Evolutionary conservation across 2,888 invertebrate genomes (phyloP).

Genomic region (Xanthostigma xanthostigma): DNA sequence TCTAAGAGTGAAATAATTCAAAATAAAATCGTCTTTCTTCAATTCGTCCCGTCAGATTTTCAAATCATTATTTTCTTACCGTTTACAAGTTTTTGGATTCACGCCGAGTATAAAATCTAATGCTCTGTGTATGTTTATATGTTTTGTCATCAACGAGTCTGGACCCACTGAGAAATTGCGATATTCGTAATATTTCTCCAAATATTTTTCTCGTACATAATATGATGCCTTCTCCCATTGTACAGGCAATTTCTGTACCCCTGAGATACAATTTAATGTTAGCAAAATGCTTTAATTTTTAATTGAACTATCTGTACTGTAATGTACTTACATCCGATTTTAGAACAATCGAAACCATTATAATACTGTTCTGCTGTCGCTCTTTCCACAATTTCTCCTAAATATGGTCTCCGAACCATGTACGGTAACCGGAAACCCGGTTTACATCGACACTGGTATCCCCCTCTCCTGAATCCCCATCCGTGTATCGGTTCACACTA

Average conservation of each 20-base stretch:
- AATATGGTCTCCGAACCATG: constrained; percentile 74
- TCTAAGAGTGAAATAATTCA: constrained; percentile 25
- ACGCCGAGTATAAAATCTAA: constrained; percentile 65
- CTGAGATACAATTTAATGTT: constrained; percentile 27
- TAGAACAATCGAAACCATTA: constrained; percentile 77
- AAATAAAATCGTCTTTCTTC: not conserved
- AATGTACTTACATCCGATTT: constrained; percentile 62
- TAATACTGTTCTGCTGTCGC: constrained; percentile 88
- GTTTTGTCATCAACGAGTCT: constrained; percentile 44
- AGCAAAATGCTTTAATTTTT: constrained; percentile 1
- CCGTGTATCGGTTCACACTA: constrained; percentile 93
- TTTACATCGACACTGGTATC: constrained; percentile 85
- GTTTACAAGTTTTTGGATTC: constrained; percentile 34
- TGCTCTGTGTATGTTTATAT: constrained; percentile 60
- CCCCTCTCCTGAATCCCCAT: constrained; percentile 90
- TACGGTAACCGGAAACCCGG: constrained; percentile 80
- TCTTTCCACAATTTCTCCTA: constrained; percentile 86
- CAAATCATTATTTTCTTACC: constrained; percentile 19
- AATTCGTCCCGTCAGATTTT: not conserved
- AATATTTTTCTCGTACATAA: constrained; percentile 54
- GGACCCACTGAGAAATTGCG: constrained; percentile 53
- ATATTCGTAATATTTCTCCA: constrained; percentile 61
- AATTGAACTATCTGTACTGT: constrained; percentile 2
- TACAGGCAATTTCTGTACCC: constrained; percentile 74
- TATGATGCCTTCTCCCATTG: constrained; percentile 64